A percentile compares a stretch with the other conserved stretches of the same genome.
Evolutionary conservation across 2,113 vertebrate species (phyloP).

Genomic region (Proteles cristata): DNA sequence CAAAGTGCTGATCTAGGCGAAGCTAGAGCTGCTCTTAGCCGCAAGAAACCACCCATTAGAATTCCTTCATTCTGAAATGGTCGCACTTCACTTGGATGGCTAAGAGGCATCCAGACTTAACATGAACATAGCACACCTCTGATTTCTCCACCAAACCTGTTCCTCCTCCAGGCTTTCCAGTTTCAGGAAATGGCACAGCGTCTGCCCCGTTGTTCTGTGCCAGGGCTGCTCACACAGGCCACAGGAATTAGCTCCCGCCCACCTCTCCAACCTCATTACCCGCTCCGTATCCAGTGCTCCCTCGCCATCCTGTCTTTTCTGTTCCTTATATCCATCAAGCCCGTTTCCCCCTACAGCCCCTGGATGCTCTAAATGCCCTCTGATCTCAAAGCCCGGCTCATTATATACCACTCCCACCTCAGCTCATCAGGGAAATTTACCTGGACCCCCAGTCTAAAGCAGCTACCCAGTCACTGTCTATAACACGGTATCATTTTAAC

Average conservation of each 20-base stretch:
- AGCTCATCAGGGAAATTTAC: not conserved
- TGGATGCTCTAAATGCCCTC: not conserved
- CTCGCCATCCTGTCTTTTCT: not conserved
- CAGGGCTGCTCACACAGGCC: not conserved
- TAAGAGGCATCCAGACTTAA: not conserved
- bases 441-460: not conserved
- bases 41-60: not conserved
- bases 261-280: not conserved
- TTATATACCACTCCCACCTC: not conserved
- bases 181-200: not conserved
- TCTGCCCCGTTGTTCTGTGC: not conserved
- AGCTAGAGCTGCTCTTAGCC: not conserved
- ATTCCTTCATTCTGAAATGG: not conserved
- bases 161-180: not conserved
- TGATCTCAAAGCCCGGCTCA: not conserved
- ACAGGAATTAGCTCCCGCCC: not conserved
- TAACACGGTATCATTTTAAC: not conserved
- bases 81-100: not conserved
- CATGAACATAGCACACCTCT: not conserved
- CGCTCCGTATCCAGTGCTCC: accelerated
- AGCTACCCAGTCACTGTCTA: not conserved
- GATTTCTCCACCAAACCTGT: not conserved
- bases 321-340: not conserved
- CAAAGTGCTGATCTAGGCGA: not conserved
- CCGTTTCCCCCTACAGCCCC: too few species aligned